Percentiles rank a stretch among this genome's conserved stretches.
Conservation (phyloP, 1,140 invertebrate species). For the Agrilus planipennis region DNA sequence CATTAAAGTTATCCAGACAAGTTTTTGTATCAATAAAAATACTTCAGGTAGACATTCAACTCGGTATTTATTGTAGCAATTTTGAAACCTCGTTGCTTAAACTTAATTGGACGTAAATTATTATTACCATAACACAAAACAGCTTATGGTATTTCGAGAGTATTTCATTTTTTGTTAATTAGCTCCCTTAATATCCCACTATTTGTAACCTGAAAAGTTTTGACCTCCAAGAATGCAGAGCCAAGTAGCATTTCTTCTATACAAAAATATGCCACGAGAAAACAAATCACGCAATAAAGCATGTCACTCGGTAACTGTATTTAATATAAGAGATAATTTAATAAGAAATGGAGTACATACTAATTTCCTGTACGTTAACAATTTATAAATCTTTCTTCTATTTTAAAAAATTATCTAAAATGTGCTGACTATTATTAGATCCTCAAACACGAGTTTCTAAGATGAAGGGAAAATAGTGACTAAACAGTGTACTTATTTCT, state of each 20-base stretch:
- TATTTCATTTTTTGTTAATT: constrained; percentile 7
- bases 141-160: constrained; percentile 6
- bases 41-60: no score
- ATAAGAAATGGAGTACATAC: no score
- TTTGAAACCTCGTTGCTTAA: constrained; percentile 8
- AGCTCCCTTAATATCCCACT: neutral
- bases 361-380: no score
- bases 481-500: no score
- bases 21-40: no score
- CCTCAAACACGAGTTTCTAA: no score
- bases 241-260: neutral
- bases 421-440: no score
- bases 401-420: no score
- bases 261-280: neutral
- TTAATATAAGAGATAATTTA: no score
- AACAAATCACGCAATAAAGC: neutral
- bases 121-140: constrained; percentile 3
- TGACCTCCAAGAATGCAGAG: neutral
- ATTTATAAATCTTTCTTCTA: no score
- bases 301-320: neutral
- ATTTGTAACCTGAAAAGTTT: neutral
- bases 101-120: constrained; percentile 11
- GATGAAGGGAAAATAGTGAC: no score
- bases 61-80: constrained; percentile 9
- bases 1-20: no score